Base-by-base conservation (phyloP, 2,113 vertebrate genomes). In the Eurystomus gularis region DNA sequence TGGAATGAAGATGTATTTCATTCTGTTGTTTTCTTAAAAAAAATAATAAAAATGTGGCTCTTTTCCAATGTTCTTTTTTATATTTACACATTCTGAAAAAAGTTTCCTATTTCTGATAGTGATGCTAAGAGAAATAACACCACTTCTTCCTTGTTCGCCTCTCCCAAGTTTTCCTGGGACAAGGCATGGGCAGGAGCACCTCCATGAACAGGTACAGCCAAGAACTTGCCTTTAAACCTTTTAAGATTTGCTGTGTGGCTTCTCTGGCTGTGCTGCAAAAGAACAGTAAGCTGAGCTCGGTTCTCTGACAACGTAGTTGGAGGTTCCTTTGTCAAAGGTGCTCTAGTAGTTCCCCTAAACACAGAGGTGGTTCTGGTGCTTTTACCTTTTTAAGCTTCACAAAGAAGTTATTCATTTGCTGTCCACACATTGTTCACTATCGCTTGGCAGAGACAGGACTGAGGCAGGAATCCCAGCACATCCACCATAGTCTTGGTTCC, bases 1-100 rank as follows among this genome's bases (percentile, higher is more conserved):
- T 98, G 95, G 96, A 97, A 97, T 97, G 95, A 98, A 94, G 42
- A 96, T 98, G 82, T 97, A 96, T 95, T 97, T 97, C 97, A 97
- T 94, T 97, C 52, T 84, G 85, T 88, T 97, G 96, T 93, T 97
- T 97, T 96, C 94, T 97, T 98, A 90, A 96, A 95, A 98, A 97
- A 97, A 97, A 94, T 95, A 96, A 94, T 93, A 92, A 97, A 98
- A 97, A 95, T 65, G 85, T 96, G 97, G 89, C 92, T 96, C 92
- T 96, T 91, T 93, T 91, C 48, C 93, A 89, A 64, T 72, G 42
- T 75, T 79, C 2, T 76, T 76, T 65, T 80, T 29, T 6, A 20
- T 82, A 85, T n/a, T 78, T 62, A 75, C 16, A 42, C 31, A 19
- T 42, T 20, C 17, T 35, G 29, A 69, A 77, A 72, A 23, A 31